These are phyloP conservation scores for Mesorhabditis spiculigera DNA, from an alignment of 2,888 invertebrate species.

Conservation along the genomic window DNA sequence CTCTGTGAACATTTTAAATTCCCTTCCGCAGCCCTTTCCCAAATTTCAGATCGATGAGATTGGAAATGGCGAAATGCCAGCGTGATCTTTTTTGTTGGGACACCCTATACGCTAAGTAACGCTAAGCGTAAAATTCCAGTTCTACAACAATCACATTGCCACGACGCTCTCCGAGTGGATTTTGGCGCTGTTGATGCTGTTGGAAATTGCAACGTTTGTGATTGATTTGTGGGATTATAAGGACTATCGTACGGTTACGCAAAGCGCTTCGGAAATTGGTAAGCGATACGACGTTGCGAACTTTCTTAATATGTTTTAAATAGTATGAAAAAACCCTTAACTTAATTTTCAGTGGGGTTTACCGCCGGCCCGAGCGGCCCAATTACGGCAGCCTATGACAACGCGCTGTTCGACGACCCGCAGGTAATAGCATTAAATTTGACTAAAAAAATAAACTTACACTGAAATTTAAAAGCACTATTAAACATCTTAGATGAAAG, in stretches of 20 bases:
- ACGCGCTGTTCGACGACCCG: not conserved
- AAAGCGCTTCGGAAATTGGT: not conserved
- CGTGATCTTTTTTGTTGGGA: no score
- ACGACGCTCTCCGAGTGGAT: conserved; percentile 24
- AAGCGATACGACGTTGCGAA: not conserved
- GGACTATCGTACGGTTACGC: not conserved
- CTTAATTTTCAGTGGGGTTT: not conserved
- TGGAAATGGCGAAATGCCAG: no score
- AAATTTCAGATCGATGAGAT: no score
- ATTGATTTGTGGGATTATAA: conserved; percentile 15
- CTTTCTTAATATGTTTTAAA: no score
- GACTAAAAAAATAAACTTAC: not conserved
- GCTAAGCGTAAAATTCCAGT: conserved; percentile 14
- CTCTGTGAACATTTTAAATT: no score
- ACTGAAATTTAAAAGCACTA: no score
- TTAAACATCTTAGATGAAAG: not conserved
- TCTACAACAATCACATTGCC: conserved; percentile 20
- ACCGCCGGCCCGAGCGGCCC: not conserved
- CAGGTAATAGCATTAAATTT: not conserved
- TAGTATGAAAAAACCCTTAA: no score
- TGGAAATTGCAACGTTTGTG: conserved; percentile 13
- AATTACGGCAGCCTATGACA: not conserved
- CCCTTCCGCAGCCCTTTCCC: no score
- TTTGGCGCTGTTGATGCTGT: conserved; percentile 16
- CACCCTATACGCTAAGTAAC: not conserved